Evolutionary conservation across 2,113 vertebrate species (phyloP), one percentile per base, ranked within the genome.

Genomic region (Syngnathoides biaculeatus): DNA sequence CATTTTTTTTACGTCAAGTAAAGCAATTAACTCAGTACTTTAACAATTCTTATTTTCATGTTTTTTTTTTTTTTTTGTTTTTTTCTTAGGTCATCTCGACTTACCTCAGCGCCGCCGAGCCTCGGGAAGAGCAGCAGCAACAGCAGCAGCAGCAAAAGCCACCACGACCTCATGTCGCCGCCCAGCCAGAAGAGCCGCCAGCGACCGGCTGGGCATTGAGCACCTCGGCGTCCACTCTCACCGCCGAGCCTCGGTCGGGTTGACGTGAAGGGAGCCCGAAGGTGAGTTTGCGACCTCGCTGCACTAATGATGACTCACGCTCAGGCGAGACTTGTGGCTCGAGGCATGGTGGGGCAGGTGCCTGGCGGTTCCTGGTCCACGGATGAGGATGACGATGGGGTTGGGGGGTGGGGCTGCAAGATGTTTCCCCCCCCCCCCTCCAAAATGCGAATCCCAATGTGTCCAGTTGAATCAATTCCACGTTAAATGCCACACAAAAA

Each of bases 101-200:
- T 91, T 88, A 92, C 91, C 91, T 92, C 88, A 80, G 90, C 81
- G 79, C 81, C 61, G 72, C 84, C 78, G 48, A 84, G 79, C 71
- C 80, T 81, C 82, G 88, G 79, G 73, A 73, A 80, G 63, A 89
- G 82, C 72, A 91, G 82, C 79, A 90, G 87, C 77, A 84, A 76
- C 86, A 91, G 86, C 84, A 86, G 87, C 75, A 91, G 69, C n/a
- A n/a, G n/a, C n/a, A n/a, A n/a, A n/a, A n/a, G n/a, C n/a, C n/a
- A n/a, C 86, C 88, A 86, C 75, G 87, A 87, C 77, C 83, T 91
- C 91, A 92, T 92, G 89, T 87, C 83, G 82, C 85, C 82, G 86
- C 89, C 88, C 89, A 88, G 87, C 85, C 88, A 86, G 88, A 82
- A 80, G 87, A 88, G 85, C 79, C 86, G 85, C 86, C 70, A 69